Evolutionary conservation across 2,113 vertebrate genomes (phyloP).

Genomic region (Chauna torquata): DNA sequence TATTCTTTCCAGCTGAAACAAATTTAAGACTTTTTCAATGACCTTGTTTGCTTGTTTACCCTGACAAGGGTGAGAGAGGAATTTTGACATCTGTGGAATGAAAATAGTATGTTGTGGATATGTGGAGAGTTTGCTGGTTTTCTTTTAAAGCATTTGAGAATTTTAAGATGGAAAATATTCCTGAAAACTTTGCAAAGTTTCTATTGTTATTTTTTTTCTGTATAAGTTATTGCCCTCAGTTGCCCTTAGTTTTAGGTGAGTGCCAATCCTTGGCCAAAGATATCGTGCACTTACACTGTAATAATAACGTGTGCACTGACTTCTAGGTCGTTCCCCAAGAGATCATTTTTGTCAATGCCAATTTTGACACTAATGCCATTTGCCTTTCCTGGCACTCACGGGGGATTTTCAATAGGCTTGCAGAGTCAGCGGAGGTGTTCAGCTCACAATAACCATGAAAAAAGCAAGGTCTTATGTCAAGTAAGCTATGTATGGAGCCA

Average conservation of each 20-base stretch:
- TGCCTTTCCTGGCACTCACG: not conserved
- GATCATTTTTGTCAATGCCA: not conserved
- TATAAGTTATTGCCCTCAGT: not conserved
- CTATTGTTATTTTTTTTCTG: not conserved
- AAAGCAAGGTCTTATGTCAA: not conserved
- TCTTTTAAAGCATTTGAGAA: not conserved
- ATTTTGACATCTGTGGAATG: not conserved
- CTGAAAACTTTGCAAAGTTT: not conserved
- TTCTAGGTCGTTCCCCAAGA: not conserved
- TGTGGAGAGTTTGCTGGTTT: not conserved
- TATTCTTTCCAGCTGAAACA: not conserved
- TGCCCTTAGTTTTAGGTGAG: not conserved
- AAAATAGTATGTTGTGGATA: not conserved
- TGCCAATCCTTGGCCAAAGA: not conserved
- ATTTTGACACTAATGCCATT: not conserved
- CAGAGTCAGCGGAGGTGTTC: not conserved
- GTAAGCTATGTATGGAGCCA: not conserved
- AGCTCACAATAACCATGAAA: fast-evolving
- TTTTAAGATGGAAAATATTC: not conserved
- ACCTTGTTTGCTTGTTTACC: not conserved
- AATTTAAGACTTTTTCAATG: not conserved
- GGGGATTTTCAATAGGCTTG: not conserved
- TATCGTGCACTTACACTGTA: not conserved
- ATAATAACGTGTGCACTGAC: not conserved
- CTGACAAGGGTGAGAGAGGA: not conserved